Evolutionary conservation across 2,888 invertebrate species (phyloP).

Genomic region (Eustalomyia histrio): DNA sequence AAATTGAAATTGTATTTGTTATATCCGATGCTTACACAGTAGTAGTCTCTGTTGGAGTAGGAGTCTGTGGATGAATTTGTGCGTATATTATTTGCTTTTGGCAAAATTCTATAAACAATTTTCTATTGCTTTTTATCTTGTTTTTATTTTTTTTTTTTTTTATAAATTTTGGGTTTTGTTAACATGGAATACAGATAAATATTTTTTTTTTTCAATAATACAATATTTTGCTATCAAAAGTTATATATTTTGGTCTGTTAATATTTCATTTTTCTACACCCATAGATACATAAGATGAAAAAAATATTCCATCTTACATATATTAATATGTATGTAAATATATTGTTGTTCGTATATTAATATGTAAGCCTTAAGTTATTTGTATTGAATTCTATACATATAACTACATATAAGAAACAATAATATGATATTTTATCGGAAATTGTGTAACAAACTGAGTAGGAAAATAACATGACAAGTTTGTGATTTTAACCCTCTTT

Average conservation of each 20-base stretch:
- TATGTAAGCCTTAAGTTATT: neutral
- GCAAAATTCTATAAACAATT: neutral
- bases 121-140: conserved; percentile 1
- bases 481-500: neutral
- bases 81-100: neutral
- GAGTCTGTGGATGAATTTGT: neutral
- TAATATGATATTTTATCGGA: conserved; percentile 7
- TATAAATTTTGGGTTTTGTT: neutral
- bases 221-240: neutral
- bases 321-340: neutral
- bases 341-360: neutral
- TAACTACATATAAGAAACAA: too few species aligned
- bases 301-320: neutral
- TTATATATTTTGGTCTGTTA: neutral
- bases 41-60: neutral
- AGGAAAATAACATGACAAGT: neutral
- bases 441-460: conserved; percentile 2
- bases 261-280: too few species aligned
- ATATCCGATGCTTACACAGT: neutral
- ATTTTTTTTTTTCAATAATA: neutral
- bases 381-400: neutral
- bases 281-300: neutral
- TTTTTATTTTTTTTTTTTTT: neutral
- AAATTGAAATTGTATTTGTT: conserved; percentile 19
- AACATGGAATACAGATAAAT: neutral